phyloP scores from a whole-genome alignment of 1,140 invertebrate species.

The Drosophila neocordata region DNA sequence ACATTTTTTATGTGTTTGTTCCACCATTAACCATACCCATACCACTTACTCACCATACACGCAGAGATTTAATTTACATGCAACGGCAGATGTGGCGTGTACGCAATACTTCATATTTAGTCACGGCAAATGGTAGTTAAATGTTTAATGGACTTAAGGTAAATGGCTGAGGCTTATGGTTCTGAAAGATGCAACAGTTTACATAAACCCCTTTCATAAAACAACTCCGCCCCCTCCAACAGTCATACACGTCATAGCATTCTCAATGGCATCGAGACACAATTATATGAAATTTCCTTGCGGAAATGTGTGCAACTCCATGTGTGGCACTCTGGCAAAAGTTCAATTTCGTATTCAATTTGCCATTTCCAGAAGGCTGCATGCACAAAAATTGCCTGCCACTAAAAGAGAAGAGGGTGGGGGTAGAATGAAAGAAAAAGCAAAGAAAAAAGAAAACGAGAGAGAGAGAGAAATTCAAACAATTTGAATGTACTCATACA shows the following conservation, averaged over 20 bases:
- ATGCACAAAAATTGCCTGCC: conserved; percentile 36
- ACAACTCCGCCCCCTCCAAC: neutral
- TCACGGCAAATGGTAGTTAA: conserved; percentile 17
- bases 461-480: conserved; percentile 54
- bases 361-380: conserved; percentile 65
- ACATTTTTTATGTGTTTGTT: neutral
- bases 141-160: conserved; percentile 36
- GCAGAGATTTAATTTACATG: conserved; percentile 48
- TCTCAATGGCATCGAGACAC: conserved; percentile 70
- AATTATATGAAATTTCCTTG: conserved; percentile 74
- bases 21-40: neutral
- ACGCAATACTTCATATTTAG: conserved; percentile 26
- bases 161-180: conserved; percentile 7
- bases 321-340: conserved; percentile 50
- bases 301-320: conserved; percentile 51
- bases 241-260: conserved; percentile 16
- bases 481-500: conserved; percentile 53
- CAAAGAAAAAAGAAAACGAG: conserved; percentile 4
- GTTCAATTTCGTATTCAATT: conserved; percentile 80
- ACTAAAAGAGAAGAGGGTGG: neutral
- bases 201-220: neutral
- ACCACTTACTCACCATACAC: conserved; percentile 34
- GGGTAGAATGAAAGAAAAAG: conserved; percentile 21
- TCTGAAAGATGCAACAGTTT: conserved; percentile 57
- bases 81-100: conserved; percentile 31